These are phyloP conservation scores for Amphipoea lucens DNA, from an alignment of 2,888 invertebrate genomes.

Conservation along the genomic window DNA sequence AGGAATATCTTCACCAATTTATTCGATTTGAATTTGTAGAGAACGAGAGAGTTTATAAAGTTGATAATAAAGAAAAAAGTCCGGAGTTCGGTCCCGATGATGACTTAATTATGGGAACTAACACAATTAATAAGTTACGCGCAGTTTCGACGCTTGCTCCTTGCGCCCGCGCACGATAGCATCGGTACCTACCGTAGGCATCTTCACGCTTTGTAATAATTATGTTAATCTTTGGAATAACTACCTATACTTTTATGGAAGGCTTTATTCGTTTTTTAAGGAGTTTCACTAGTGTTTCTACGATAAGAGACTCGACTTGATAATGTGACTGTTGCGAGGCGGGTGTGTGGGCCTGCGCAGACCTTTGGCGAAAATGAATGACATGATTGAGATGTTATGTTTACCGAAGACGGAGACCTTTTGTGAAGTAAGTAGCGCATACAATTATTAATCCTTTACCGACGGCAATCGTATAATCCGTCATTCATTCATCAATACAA, in stretches of 20 bases:
- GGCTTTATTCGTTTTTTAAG: background rate
- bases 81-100: constrained; percentile 53
- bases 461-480: background rate
- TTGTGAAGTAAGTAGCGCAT: background rate
- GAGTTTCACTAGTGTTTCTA: background rate
- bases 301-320: too few species aligned
- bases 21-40: constrained; percentile 64
- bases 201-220: constrained; percentile 48
- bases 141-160: constrained; percentile 36
- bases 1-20: constrained; percentile 65
- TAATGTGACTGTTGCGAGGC: background rate
- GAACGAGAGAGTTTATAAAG: constrained; percentile 65
- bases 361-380: background rate
- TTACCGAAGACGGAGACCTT: background rate
- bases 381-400: background rate
- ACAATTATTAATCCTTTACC: background rate
- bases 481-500: background rate
- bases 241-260: constrained; percentile 18
- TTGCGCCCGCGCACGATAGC: constrained; percentile 30
- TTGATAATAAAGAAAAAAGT: constrained; percentile 64
- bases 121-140: constrained; percentile 66
- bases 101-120: constrained; percentile 71
- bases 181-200: background rate
- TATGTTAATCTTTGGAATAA: constrained; percentile 35
- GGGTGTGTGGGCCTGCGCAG: background rate